Percentiles rank a stretch among this genome's conserved stretches.
Conservation (phyloP, 2,797 vertebrate species). For the Sorex maritimensis region DNA sequence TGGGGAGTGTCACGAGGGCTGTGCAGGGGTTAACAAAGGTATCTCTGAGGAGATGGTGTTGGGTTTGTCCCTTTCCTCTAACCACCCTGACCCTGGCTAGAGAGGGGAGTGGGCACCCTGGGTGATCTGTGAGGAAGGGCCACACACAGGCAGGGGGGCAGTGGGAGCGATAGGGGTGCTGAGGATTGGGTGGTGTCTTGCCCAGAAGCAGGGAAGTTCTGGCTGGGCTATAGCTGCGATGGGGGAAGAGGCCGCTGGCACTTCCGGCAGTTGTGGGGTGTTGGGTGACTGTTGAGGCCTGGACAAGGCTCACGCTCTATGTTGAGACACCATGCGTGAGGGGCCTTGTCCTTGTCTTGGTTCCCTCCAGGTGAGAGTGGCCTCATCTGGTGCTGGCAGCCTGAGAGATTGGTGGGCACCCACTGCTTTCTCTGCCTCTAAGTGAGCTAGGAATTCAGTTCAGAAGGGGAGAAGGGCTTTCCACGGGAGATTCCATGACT, state of each 20-base stretch:
- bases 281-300: constrained; percentile 42
- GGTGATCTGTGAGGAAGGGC: background rate
- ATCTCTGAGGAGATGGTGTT: constrained; percentile 41
- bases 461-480: background rate
- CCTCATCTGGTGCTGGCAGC: background rate
- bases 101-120: background rate
- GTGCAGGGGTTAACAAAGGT: background rate
- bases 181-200: background rate
- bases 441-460: background rate
- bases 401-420: background rate
- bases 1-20: constrained; percentile 23
- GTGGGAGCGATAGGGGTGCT: background rate
- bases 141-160: background rate
- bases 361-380: background rate
- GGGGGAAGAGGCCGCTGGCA: constrained; percentile 10
- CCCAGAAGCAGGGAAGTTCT: background rate
- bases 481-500: too few species aligned
- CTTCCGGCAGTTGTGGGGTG: background rate
- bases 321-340: constrained; percentile 21
- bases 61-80: background rate
- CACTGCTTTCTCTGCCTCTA: background rate
- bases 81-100: background rate
- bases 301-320: constrained; percentile 35
- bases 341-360: constrained; percentile 49
- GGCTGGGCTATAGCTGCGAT: background rate